These are phyloP conservation scores for Uloborus diversus DNA, from an alignment of 1,140 invertebrate species.

Conservation along the genomic window DNA sequence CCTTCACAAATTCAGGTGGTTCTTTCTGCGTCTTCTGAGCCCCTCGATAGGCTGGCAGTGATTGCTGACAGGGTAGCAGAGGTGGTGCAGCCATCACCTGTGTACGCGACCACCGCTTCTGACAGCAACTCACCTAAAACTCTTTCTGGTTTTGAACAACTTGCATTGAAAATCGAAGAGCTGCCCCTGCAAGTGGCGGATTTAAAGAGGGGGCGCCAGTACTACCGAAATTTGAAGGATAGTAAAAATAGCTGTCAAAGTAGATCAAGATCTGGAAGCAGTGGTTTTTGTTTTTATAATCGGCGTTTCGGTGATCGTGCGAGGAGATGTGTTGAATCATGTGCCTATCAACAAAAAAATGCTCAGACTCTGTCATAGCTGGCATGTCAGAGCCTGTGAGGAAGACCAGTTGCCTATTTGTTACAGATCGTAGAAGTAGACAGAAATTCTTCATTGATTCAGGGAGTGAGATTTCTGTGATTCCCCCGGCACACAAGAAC, in stretches of 20 bases:
- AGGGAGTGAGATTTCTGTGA: background rate
- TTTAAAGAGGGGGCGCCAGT: background rate
- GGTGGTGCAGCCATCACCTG: background rate
- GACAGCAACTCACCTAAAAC: no score
- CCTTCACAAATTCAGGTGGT: background rate
- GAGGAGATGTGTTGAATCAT: no score
- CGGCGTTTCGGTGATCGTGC: no score
- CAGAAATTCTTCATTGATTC: background rate
- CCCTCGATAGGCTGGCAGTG: background rate
- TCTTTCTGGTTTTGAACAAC: background rate
- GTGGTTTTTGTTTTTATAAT: no score
- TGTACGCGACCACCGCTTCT: no score
- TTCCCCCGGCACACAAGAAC: background rate
- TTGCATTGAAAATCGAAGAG: background rate
- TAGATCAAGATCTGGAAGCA: no score
- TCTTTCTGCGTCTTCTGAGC: background rate
- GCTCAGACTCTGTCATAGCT: background rate
- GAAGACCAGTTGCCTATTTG: background rate
- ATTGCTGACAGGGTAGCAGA: background rate
- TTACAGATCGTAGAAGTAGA: background rate
- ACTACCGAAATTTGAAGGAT: no score
- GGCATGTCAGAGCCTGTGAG: background rate
- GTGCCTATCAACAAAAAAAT: no score
- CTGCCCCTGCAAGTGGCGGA: background rate
- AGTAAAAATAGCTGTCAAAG: background rate